Percentiles rank a stretch among this genome's conserved stretches.
Evolutionary conservation across 2,113 vertebrate species (phyloP).

Genomic region (Callospermophilus lateralis): DNA sequence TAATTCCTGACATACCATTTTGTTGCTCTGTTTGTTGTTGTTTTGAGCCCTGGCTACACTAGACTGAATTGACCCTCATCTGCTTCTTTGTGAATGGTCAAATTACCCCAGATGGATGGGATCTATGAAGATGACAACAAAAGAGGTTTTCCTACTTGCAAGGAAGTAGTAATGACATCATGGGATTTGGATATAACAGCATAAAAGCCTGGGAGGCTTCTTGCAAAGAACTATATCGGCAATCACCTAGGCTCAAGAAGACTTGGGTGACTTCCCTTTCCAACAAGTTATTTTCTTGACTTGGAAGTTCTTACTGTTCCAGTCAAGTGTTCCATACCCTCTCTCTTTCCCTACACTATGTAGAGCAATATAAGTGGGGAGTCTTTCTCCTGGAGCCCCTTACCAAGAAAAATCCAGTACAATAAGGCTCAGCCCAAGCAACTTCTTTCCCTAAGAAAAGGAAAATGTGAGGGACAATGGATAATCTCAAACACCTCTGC

Average conservation of each 20-base stretch:
- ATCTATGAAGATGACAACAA: neutral
- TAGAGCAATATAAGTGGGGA: neutral
- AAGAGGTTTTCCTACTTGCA: neutral
- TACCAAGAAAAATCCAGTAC: neutral
- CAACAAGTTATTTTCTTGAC: neutral
- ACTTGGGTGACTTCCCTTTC: neutral
- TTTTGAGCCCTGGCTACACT: neutral
- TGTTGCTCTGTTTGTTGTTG: neutral
- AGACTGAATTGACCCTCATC: neutral
- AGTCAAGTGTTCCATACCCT: neutral
- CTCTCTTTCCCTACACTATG: neutral
- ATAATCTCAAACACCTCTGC: neutral
- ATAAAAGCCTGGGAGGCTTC: neutral
- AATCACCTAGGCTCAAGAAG: neutral
- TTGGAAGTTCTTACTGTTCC: neutral
- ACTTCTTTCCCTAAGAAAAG: neutral
- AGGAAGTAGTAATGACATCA: neutral
- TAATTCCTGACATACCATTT: neutral
- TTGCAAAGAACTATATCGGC: neutral
- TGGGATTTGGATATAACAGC: neutral
- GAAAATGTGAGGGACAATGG: accelerated
- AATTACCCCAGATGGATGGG: neutral
- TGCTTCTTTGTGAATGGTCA: neutral
- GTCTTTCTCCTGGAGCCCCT: neutral
- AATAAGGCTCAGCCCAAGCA: neutral